Evolutionary conservation across 2,888 invertebrate genomes (phyloP), one percentile per base, ranked within the genome.

Genomic region (Mimas tiliae): DNA sequence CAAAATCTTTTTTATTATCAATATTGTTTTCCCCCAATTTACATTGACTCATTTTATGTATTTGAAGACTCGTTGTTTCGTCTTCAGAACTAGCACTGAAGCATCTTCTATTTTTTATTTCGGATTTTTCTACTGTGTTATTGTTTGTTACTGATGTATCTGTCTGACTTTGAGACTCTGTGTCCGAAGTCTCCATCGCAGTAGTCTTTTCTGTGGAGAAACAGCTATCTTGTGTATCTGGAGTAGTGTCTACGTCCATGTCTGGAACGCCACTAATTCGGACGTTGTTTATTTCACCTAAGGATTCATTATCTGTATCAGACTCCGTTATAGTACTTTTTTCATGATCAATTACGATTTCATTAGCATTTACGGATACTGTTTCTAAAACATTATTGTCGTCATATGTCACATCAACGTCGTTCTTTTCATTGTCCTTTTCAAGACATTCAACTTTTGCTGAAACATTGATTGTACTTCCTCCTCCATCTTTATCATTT

Each of bases 401-500:
- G 19, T 62, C 50, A 38, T 19, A n/a, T 65, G 21, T 42, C 11
- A 42, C n/a, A 9, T 27, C 16, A 42, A 19, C n/a, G 45, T 53
- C 14, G 6, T 19, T 47, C 16, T 63, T 62, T 53, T 66, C 63
- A 33, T 63, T 66, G 27, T 63, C 62, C 47, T 51, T 62, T 53
- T 62, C 65, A 21, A 55, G 63, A 16, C 52, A 62, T 62, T 67
- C 64, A 21, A 84, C 33, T 72, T 80, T 81, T 8, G 74, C 67
- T 58, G 76, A 75, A 14, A 78, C 65, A 48, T 75, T 79, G 62
- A 78, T 70, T 47, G 42, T 47, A 63, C 14, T 34, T 47, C 47
- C 45, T 34, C 47, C 45, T 55, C 48, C 55, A 65, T 55, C 34
- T 47, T 16, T n/a, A 34, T 47, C 27, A 50, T 63, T 58, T 45